Base-by-base conservation (phyloP, 2,113 vertebrate genomes). In the Tympanuchus pallidicinctus region DNA sequence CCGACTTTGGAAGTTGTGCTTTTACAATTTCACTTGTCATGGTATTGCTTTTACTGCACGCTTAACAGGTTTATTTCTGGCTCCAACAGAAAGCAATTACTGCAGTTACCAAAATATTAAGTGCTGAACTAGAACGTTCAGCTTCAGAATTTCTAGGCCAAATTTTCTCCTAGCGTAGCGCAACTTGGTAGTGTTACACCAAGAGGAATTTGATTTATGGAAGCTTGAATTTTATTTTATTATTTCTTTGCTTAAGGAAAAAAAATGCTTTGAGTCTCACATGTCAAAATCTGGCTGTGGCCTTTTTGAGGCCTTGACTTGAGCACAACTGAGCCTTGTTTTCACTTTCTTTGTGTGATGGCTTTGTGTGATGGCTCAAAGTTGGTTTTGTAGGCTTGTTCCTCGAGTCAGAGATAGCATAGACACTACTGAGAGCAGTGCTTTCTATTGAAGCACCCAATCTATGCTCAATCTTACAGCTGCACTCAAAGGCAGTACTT, bases 61-160 rank as follows among this genome's bases (percentile, higher is more conserved):
- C 64, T 92, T 85, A 96, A 94, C 82, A 86, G 76, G 85, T 88
- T 94, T 96, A 92, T 95, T 96, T 92, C 77, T 94, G 87, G 40
- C 76, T 93, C 34, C 19, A 90, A 87, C 69, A 87, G 59, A 94
- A 92, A 95, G 69, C 59, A 88, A 88, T 97, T 93, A 85, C 91
- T 72, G 57, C 54, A 91, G 60, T 65, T 88, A 89, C 92, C 75
- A 82, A 94, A 94, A 93, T 75, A 86, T 42, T 89, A 75, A 92
- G 59, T 75, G 57, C n/a, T 85, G 73, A 86, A 63, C 63, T 60
- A 48, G 25, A 91, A 85, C 4, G 20, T 73, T 89, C 81, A 73
- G 47, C 43, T 85, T 64, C 48, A 84, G 40, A 63, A 74, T 77
- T 92, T 85, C 40, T 85, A 38, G 50, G 32, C 18, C 0, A 2